Evolutionary conservation across 2,888 invertebrate genomes (phyloP).

Genomic region (Lochmaea capreae): DNA sequence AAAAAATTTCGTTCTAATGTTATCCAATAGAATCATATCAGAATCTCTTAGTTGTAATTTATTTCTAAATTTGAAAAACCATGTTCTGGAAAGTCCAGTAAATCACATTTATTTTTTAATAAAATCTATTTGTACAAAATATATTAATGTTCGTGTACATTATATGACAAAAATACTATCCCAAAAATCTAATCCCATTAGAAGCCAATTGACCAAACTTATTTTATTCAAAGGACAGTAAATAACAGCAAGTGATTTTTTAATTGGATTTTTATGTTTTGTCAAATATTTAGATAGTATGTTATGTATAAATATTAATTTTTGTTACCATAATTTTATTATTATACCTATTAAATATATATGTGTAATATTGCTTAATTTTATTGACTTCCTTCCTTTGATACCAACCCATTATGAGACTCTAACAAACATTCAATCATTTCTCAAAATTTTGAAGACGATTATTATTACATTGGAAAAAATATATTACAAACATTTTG

Average conservation of each 20-base stretch:
- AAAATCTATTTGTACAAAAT: slow-evolving; percentile 4
- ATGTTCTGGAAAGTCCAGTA: slow-evolving; percentile 1
- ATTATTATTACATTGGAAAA: too few relatives aligned
- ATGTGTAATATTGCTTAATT: too few relatives aligned
- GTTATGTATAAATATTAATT: too few relatives aligned
- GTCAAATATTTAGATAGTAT: too few relatives aligned
- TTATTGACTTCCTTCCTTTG: too few relatives aligned
- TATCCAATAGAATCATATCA: neutral
- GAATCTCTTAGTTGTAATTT: slow-evolving; percentile 2
- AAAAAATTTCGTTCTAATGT: slow-evolving; percentile 2
- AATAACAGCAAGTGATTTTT: neutral
- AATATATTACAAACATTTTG: neutral
- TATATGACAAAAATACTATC: neutral
- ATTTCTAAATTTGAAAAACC: neutral
- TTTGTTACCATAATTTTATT: too few relatives aligned
- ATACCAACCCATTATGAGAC: too few relatives aligned
- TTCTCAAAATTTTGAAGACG: too few relatives aligned
- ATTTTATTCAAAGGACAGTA: neutral
- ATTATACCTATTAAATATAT: too few relatives aligned
- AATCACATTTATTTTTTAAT: slow-evolving; percentile 4
- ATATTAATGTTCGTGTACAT: slow-evolving; percentile 1
- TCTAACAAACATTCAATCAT: too few relatives aligned
- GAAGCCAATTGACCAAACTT: neutral
- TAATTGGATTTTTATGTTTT: too few relatives aligned
- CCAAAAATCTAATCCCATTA: neutral